Base-by-base conservation (phyloP, 2,113 vertebrate species). In the Tricholaema leucomelas region DNA sequence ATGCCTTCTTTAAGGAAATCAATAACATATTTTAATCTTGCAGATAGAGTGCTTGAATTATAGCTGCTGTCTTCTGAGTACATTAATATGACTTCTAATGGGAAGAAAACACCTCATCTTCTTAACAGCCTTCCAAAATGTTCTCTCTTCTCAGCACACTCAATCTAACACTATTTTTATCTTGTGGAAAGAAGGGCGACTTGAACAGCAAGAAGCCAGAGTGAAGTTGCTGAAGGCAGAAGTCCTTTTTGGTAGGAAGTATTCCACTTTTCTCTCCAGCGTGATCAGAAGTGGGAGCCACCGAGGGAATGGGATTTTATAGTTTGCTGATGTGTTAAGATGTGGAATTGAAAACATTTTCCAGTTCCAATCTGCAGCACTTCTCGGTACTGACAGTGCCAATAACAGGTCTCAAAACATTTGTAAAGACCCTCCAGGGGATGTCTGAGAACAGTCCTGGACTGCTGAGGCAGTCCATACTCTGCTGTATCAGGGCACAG, bases 181-280 rank as follows among this genome's bases (percentile, higher is more conserved):
- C 44, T n/a, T 1, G 0, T 24, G 54, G 24, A 50, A 71, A 61
- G 2, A 9, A 13, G 3, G 2, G 10, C 15, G 42, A 38, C 30
- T 48, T 54, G 27, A 75, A 60, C 1, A 58, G 25, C 55, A n/a
- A 93, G 56, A 58, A 56, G 23, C 14, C 25, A 42, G 25, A 64
- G 17, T 8, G 11, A 77, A 80, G n/a, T 21, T 86, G 23, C 19
- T 66, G 50, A 48, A 83, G 44, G 33, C 15, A 81, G 15, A 0
- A 69, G 8, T 12, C 4, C 2, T 66, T 69, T 64, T 8, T 20
- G 6, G 8, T 9, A 21, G 38, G 67, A 84, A 81, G 59, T 3
- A 38, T n/a, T 72, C 25, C 7, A n/a, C 18, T 60, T 40, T 27
- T 60, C 61, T 30, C 55, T 69, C 35, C 16, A 60, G 9, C 25